A percentile compares a stretch with the other conserved stretches of the same genome.
Evolutionary conservation across 2,888 invertebrate genomes (phyloP).

Genomic region (Polymixis lichenea): DNA sequence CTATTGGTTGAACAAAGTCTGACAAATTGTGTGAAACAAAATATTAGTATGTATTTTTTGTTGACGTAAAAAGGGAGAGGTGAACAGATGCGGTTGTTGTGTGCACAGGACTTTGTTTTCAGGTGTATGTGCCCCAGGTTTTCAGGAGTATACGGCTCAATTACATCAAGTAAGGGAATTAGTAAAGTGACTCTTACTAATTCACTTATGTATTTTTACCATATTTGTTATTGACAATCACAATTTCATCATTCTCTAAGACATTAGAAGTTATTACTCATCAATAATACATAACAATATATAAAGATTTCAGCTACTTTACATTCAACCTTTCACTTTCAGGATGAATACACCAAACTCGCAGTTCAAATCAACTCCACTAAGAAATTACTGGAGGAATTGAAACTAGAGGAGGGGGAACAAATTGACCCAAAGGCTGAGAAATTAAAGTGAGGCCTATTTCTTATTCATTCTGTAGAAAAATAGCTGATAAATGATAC

Average conservation of each 20-base stretch:
- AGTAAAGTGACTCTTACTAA: neutral
- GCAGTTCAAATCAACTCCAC: constrained; percentile 87
- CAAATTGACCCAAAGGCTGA: constrained; percentile 88
- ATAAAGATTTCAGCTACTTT: no score
- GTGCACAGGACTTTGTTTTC: no score
- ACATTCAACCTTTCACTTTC: constrained; percentile 45
- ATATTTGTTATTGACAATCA: neutral
- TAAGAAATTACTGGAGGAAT: constrained; percentile 87
- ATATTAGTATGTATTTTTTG: no score
- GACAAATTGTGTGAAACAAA: no score
- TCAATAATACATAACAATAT: no score
- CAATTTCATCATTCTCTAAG: constrained; percentile 14
- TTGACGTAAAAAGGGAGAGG: no score
- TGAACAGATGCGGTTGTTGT: no score
- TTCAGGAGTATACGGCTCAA: no score
- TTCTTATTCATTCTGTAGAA: neutral
- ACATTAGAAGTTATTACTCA: constrained; percentile 1
- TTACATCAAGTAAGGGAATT: neutral
- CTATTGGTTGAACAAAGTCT: no score
- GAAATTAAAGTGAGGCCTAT: constrained; percentile 82
- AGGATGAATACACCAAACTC: constrained; percentile 87
- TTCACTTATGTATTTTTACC: no score
- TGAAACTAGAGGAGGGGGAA: constrained; percentile 87
- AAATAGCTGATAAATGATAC: no score
- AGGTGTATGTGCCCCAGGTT: no score